Base-by-base conservation (phyloP, 2,113 vertebrate genomes). In the Rafetus swinhoei region DNA sequence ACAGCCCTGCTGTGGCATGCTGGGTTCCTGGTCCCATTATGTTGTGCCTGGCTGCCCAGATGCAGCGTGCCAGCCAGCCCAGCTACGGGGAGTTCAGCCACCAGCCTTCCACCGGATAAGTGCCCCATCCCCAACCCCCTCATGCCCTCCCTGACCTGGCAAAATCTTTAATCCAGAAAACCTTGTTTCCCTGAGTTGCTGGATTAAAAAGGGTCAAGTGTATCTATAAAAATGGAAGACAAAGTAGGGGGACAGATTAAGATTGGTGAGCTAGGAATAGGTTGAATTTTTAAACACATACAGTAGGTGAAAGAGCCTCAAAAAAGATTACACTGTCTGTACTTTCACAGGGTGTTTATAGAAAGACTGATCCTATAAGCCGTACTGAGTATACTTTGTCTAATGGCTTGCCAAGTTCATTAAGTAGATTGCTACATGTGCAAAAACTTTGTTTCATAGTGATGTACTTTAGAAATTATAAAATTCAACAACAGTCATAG, bases 361-460 rank as follows among this genome's bases (percentile, higher is more conserved):
- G 24, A 22, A 52, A 84, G 45, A 45, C 29, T 88, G 81, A 86
- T 59, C 93, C 76, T 88, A 74, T 93, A 50, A 82, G 81, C 81
- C 65, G 65, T 84, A 72, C 54, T 32, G 86, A 81, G 60, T 85
- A 82, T 83, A 45, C 86, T 92, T 95, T 93, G 93, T 90, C 89
- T 95, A 89, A 95, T 89, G 89, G 45, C 45, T 92, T 88, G 92
- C 95, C 95, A 97, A 94, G 89, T 81, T 94, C 92, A 80, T 94
- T 95, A 95, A 93, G 83, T 85, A 90, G 92, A 92, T 94, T 95
- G 93, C 82, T 87, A 86, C 86, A 85, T 52, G 90, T 90, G 79
- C 87, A 81, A 92, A 92, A 91, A 60, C 32, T 84, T 91, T 91
- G 84, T 81, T 72, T 56, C 84, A 6, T 56, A 74, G 80, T 77